Evolutionary conservation across 1,140 invertebrate genomes (phyloP).

Genomic region (Camponotus floridanus): DNA sequence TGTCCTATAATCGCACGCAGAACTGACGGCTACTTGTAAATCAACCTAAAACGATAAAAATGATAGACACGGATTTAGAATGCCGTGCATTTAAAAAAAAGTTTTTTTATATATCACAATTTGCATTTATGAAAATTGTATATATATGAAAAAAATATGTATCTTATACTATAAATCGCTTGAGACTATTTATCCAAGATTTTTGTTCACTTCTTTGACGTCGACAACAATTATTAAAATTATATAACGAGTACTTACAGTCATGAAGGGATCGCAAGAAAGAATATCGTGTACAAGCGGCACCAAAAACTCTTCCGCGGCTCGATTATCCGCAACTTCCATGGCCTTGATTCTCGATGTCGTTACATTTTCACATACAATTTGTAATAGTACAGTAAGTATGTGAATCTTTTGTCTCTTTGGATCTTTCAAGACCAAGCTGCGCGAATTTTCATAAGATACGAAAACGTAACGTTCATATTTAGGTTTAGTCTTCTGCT

Average conservation of each 20-base stretch:
- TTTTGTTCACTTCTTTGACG: too few relatives aligned
- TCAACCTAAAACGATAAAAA: slow-evolving; percentile 78
- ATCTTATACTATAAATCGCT: too few relatives aligned
- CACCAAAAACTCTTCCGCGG: slow-evolving; percentile 88
- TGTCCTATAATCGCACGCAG: slow-evolving; percentile 81
- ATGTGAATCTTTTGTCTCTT: slow-evolving; percentile 89
- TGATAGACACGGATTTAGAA: too few relatives aligned
- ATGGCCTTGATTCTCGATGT: slow-evolving; percentile 90
- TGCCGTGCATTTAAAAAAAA: too few relatives aligned
- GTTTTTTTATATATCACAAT: not conserved
- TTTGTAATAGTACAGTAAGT: slow-evolving; percentile 89
- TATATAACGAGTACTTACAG: slow-evolving; percentile 85
- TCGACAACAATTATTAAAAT: not conserved
- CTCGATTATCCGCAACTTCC: slow-evolving; percentile 90
- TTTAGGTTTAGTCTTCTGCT: slow-evolving; percentile 91
- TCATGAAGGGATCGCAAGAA: slow-evolving; percentile 89
- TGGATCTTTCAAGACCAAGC: slow-evolving; percentile 87
- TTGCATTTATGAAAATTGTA: too few relatives aligned
- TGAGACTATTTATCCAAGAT: too few relatives aligned
- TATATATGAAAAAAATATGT: too few relatives aligned
- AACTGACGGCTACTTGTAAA: slow-evolving; percentile 76
- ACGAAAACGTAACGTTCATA: slow-evolving; percentile 94
- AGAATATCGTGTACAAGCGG: slow-evolving; percentile 88
- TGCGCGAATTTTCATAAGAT: slow-evolving; percentile 89
- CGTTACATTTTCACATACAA: slow-evolving; percentile 93